A percentile compares a stretch with the other conserved stretches of the same genome.
phyloP scores from a whole-genome alignment of 2,797 vertebrate species.

The Odontamblyopus rebecca region DNA sequence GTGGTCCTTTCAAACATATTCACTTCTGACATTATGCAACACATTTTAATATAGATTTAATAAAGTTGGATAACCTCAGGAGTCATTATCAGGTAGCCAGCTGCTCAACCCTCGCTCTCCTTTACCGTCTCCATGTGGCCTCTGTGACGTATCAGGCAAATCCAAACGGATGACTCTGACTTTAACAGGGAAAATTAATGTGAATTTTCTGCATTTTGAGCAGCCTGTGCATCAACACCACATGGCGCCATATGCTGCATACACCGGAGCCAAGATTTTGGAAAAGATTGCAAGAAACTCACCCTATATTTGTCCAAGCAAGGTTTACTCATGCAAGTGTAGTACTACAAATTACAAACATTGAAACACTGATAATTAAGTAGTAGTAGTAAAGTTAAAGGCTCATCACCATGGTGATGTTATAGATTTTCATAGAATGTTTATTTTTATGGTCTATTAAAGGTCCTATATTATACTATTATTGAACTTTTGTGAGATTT shows the following conservation, averaged over 20 bases:
- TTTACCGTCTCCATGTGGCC: slow-evolving; percentile 56
- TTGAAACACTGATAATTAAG: background rate
- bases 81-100: slow-evolving; percentile 61
- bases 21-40: no score
- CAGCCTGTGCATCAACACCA: slow-evolving; percentile 63
- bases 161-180: slow-evolving; percentile 65
- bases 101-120: slow-evolving; percentile 56
- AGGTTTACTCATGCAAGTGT: slow-evolving; percentile 45
- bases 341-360: slow-evolving; percentile 21
- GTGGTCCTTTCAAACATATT: no score
- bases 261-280: slow-evolving; percentile 43
- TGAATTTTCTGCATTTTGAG: slow-evolving; percentile 63
- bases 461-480: no score
- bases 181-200: slow-evolving; percentile 61
- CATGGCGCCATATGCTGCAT: slow-evolving; percentile 71
- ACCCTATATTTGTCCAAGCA: slow-evolving; percentile 41
- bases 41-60: background rate
- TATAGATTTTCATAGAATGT: no score
- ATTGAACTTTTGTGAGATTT: no score
- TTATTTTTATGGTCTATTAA: no score
- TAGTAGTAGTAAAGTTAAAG: no score
- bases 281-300: slow-evolving; percentile 57
- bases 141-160: slow-evolving; percentile 66
- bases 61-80: slow-evolving; percentile 50
- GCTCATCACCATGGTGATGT: no score